Percentiles rank a stretch among this genome's conserved stretches.
Conservation (phyloP, 2,797 vertebrate species). For the Pygocentrus nattereri region DNA sequence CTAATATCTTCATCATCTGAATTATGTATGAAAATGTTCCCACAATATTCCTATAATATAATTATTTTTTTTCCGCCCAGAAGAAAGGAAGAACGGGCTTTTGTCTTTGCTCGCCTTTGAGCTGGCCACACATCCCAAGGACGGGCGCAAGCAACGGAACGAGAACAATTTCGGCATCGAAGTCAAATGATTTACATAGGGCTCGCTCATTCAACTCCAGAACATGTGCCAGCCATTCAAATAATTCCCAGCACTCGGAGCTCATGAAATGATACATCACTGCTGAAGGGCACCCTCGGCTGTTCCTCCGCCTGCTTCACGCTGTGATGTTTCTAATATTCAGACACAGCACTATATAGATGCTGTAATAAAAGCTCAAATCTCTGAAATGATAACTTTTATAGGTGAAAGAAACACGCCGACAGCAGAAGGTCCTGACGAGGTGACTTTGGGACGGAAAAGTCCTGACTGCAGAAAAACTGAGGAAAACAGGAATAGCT, state of each 20-base stretch:
- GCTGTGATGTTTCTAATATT: constrained; percentile 7
- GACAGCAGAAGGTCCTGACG: not conserved
- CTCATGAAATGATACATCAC: not conserved
- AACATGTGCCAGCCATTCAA: constrained; percentile 23
- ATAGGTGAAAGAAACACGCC: not conserved
- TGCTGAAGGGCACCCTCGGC: constrained; percentile 3
- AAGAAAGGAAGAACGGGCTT: constrained; percentile 8
- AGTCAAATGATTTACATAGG: constrained; percentile 3
- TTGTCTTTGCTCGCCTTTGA: constrained; percentile 27
- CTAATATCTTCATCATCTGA: constrained; percentile 76
- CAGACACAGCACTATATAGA: not conserved
- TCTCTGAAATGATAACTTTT: not conserved
- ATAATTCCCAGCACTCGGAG: not conserved
- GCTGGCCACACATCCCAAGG: not conserved
- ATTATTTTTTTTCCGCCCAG: constrained; percentile 2
- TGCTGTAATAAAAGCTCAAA: not conserved
- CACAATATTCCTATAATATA: constrained; percentile 19
- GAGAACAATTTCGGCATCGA: constrained; percentile 1
- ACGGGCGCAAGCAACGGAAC: not conserved
- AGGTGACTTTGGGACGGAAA: not conserved
- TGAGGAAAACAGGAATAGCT: too few relatives aligned
- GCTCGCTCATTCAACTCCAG: constrained; percentile 9
- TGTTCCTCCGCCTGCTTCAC: not conserved
- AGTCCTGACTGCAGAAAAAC: not conserved
- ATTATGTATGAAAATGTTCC: constrained; percentile 61